Evolutionary conservation across 2,888 invertebrate species (phyloP).

Genomic region (Uloborus plumipes): DNA sequence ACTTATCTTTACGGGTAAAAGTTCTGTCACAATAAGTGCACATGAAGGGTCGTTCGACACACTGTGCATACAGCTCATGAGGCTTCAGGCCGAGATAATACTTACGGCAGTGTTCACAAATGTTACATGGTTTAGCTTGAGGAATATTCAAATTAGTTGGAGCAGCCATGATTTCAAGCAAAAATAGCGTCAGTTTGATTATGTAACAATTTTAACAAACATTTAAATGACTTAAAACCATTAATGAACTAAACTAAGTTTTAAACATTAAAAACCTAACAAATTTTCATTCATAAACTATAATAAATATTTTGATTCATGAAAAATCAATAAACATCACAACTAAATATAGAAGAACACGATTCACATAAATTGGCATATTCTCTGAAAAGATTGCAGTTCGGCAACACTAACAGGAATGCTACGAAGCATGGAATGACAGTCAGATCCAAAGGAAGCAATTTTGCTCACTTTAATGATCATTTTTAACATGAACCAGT

Average conservation of each 20-base stretch:
- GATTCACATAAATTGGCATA: too few relatives aligned
- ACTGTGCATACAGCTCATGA: constrained; percentile 57
- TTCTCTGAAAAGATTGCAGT: too few relatives aligned
- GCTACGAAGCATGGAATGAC: too few relatives aligned
- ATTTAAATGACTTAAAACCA: not conserved
- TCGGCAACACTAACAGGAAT: too few relatives aligned
- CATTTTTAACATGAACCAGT: not conserved
- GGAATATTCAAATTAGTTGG: constrained; percentile 4
- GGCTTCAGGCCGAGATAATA: constrained; percentile 53
- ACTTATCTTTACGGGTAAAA: constrained; percentile 53
- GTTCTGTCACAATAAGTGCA: constrained; percentile 48
- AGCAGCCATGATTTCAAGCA: not conserved
- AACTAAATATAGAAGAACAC: not conserved
- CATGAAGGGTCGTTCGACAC: constrained; percentile 54
- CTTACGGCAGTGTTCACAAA: constrained; percentile 55
- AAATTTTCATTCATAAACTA: not conserved
- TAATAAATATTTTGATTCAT: too few relatives aligned
- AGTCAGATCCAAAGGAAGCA: not conserved
- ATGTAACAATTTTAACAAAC: not conserved
- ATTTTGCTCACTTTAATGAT: constrained; percentile 1
- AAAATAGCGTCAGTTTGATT: not conserved
- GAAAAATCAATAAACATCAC: not conserved
- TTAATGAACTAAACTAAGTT: not conserved
- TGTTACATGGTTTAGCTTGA: constrained; percentile 52
- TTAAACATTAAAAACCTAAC: not conserved